phyloP scores from a whole-genome alignment of 2,888 invertebrate genomes.

The Ashinkailepas kermadecensis region DNA sequence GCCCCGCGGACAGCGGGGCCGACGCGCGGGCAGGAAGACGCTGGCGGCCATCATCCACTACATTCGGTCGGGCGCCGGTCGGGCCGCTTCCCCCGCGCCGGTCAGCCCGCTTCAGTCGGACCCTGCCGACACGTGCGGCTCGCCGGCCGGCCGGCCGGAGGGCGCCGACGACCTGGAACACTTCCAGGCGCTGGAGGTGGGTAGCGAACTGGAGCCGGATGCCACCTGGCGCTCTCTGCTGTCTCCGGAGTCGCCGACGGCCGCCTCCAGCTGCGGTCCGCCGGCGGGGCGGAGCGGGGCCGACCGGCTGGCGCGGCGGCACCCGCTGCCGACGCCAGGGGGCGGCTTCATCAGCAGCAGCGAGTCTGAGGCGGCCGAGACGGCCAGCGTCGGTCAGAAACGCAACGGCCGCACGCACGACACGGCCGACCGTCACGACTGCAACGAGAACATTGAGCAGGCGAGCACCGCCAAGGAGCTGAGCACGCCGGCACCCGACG shows the following conservation, averaged over 20 bases:
- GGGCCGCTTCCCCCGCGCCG: neutral
- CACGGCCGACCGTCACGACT: neutral
- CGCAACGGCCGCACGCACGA: too few species aligned
- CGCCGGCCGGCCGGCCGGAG: neutral
- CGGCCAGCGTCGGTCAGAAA: too few species aligned
- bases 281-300: too few species aligned
- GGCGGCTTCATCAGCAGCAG: too few species aligned
- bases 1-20: neutral
- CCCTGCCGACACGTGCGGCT: neutral
- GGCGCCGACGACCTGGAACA: neutral
- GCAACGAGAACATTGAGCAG: conserved; percentile 7
- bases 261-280: too few species aligned
- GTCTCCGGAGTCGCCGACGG: neutral
- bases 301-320: too few species aligned
- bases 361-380: too few species aligned
- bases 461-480: neutral
- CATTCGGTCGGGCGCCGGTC: neutral
- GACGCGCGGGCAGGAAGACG: neutral
- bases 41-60: neutral
- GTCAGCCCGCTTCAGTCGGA: neutral
- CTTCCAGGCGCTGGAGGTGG: neutral
- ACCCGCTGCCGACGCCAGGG: neutral
- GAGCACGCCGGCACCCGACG: neutral
- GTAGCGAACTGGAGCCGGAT: conserved; percentile 1
- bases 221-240: neutral